Conservation (phyloP, 1,140 invertebrate genomes). For the Lethrus apterus region DNA sequence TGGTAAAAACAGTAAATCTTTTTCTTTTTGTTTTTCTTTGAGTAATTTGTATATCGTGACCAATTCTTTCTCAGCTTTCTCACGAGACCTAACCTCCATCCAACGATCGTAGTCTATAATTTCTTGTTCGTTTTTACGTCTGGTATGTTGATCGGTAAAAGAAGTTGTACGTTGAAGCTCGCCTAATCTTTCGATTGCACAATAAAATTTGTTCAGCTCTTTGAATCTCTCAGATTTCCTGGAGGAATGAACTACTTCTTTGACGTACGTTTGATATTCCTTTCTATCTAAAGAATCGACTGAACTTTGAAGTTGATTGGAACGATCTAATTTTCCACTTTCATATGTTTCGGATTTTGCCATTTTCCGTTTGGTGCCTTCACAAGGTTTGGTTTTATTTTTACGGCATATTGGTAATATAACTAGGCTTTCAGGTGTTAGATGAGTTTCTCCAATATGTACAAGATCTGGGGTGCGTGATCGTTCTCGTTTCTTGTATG, state of each 20-base stretch:
- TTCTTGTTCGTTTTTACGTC: conserved; percentile 64
- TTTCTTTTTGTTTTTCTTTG: conserved; percentile 69
- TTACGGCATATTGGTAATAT: no score
- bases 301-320: no score
- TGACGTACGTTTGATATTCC: conserved; percentile 62
- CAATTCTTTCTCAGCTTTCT: conserved; percentile 75
- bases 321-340: no score
- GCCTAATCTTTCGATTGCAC: conserved; percentile 75
- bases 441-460: no score
- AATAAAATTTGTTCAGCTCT: conserved; percentile 79
- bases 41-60: conserved; percentile 70
- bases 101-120: conserved; percentile 82
- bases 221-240: conserved; percentile 73
- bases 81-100: conserved; percentile 70
- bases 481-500: no score
- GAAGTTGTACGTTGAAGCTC: conserved; percentile 72
- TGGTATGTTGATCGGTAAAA: conserved; percentile 57
- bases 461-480: no score
- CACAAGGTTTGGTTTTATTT: conserved; percentile 21
- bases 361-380: no score
- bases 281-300: conserved; percentile 33
- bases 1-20: conserved; percentile 74
- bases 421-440: no score
- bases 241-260: conserved; percentile 63
- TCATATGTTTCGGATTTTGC: no score